Base-by-base conservation (phyloP, 2,113 vertebrate species). In the Charadrius vociferus region DNA sequence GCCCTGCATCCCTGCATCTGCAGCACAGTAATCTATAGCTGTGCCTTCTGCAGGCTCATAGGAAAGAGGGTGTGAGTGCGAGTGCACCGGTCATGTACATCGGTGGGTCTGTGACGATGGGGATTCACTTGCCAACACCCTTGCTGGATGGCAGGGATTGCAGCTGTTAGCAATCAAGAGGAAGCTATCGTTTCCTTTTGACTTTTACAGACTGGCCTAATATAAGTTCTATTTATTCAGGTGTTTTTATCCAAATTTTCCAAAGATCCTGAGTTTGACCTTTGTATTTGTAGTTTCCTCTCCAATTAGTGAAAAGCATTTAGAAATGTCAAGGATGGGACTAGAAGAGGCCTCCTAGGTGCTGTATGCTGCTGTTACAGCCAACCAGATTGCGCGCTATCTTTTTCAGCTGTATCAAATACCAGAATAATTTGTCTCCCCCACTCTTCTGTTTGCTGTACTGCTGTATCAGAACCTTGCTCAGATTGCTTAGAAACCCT, bases 161-260 rank as follows among this genome's bases (percentile, higher is more conserved):
- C 95, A 96, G 94, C 95, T 97, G 91, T 62, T 95, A 92, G 65
- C 65, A 62, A 61, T 82, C 73, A 79, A 49, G 66, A 95, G 96
- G 95, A 97, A 97, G 70, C 65, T 87, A 93, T 87, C 24, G 0
- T 95, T 97, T 97, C 97, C 96, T 97, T 96, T 94, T 91, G 93
- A 89, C 91, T 95, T 96, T 92, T 94, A 82, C 79, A 83, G 86
- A 97, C 79, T 90, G 74, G 67, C 55, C 77, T 92, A 86, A 61
- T 90, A 32, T 26, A 78, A 87, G 52, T 72, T 90, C 52, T 97
- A 94, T 97, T 97, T 96, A 68, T 92, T 96, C 95, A 97, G 95
- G 83, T 95, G 95, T 23, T 95, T 95, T 90, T 94, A 94, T 94
- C 83, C 82, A 93, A 59, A 90, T 93, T 97, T 97, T 96, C 81